A percentile compares a stretch with the other conserved stretches of the same genome.
These are phyloP conservation scores for Melinaea marsaeus DNA, from an alignment of 2,888 invertebrate species.

Conservation along the genomic window DNA sequence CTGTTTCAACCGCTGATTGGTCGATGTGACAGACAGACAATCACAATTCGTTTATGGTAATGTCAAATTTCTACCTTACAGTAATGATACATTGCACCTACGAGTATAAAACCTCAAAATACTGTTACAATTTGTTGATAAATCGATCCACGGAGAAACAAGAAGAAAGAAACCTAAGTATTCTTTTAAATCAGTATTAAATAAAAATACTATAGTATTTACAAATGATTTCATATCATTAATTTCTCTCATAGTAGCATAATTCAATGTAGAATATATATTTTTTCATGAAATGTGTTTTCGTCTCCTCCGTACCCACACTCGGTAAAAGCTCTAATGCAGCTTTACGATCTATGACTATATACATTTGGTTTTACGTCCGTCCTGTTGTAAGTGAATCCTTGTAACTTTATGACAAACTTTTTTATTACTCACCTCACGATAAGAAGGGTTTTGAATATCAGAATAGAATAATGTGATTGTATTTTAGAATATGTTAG, in stretches of 20 bases:
- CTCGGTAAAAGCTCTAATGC: constrained; percentile 45
- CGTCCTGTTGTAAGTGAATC: constrained; percentile 39
- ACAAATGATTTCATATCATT: too few species aligned
- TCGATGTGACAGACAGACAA: too few species aligned
- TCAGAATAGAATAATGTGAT: neutral
- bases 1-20: too few species aligned
- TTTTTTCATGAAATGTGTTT: constrained; percentile 12
- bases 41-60: too few species aligned
- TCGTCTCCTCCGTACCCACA: constrained; percentile 37
- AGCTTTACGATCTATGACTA: constrained; percentile 46
- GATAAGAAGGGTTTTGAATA: constrained; percentile 19
- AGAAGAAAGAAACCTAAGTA: too few species aligned
- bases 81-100: too few species aligned
- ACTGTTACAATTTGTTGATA: too few species aligned
- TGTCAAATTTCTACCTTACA: too few species aligned
- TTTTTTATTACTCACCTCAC: constrained; percentile 33
- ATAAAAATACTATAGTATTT: too few species aligned
- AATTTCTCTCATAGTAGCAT: neutral
- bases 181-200: too few species aligned
- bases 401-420: constrained; percentile 39
- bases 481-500: neutral
- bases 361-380: constrained; percentile 47
- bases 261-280: neutral
- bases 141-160: too few species aligned
- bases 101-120: too few species aligned